Conservation (phyloP, 64 coral and sea anemone species). For the Hydrozoanthus tunicans region DNA sequence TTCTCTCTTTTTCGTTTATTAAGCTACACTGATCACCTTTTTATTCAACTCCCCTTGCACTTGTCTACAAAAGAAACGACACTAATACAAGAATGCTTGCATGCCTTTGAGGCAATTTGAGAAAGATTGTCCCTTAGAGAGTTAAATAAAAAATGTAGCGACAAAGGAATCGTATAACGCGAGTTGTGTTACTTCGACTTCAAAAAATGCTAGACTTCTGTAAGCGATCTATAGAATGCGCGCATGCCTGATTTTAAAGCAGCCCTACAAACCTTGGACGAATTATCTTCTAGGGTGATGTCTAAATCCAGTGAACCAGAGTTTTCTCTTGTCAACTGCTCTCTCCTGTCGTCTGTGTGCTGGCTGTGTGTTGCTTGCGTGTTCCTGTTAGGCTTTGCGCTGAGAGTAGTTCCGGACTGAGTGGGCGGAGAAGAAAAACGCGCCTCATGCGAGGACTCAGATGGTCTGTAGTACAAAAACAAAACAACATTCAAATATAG, state of each 20-base stretch:
- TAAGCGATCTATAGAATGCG: background rate
- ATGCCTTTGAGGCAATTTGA: too few relatives aligned
- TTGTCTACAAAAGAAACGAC: too few relatives aligned
- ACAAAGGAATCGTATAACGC: too few relatives aligned
- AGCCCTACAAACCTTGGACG: slow-evolving; percentile 11
- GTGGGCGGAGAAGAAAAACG: background rate
- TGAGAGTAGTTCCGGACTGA: background rate
- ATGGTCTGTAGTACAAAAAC: background rate
- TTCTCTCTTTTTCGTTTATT: too few relatives aligned
- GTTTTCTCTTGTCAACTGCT: background rate
- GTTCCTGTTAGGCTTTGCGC: background rate
- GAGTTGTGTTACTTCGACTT: too few relatives aligned
- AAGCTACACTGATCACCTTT: too few relatives aligned
- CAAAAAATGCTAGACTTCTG: background rate
- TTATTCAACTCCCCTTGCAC: too few relatives aligned
- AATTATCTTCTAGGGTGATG: slow-evolving; percentile 29
- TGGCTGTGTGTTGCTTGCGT: background rate
- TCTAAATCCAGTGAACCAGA: slow-evolving; percentile 35
- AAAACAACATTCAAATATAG: background rate
- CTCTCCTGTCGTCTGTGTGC: background rate
- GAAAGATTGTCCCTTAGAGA: too few relatives aligned
- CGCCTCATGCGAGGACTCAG: slow-evolving; percentile 5
- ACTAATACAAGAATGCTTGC: too few relatives aligned
- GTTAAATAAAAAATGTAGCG: too few relatives aligned
- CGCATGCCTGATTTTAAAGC: background rate